Conservation (phyloP, 2,113 vertebrate genomes). For the Stomatorhinus ivindoensis region DNA sequence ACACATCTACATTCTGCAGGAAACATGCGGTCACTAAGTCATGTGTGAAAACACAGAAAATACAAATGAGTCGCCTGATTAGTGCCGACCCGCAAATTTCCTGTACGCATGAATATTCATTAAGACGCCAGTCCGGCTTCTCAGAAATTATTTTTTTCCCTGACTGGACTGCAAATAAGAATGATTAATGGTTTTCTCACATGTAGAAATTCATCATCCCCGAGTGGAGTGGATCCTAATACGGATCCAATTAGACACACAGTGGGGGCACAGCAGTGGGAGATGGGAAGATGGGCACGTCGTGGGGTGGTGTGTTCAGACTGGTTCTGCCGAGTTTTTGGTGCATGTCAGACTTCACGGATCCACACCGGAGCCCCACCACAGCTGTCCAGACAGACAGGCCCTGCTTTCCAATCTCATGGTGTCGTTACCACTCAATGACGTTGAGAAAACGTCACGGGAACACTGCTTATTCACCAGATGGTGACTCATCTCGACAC, state of each 20-base stretch:
- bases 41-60: conserved; percentile 61
- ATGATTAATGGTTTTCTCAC: conserved; percentile 73
- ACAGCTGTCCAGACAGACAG: neutral
- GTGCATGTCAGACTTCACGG: neutral
- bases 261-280: conserved; percentile 47
- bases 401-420: neutral
- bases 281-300: neutral
- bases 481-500: neutral
- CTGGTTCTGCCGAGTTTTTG: conserved; percentile 15
- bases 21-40: conserved; percentile 58
- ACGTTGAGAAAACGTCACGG: neutral
- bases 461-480: neutral
- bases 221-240: conserved; percentile 59
- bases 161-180: conserved; percentile 66
- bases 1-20: neutral
- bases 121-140: conserved; percentile 40
- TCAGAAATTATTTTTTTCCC: conserved; percentile 46
- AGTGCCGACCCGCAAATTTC: conserved; percentile 71
- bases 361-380: neutral
- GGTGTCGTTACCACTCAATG: neutral
- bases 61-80: conserved; percentile 73
- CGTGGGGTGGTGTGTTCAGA: neutral
- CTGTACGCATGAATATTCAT: conserved; percentile 72
- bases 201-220: conserved; percentile 70
- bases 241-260: conserved; percentile 74